Evolutionary conservation across 2,113 vertebrate species (phyloP).

Genomic region (Nasalis larvatus): DNA sequence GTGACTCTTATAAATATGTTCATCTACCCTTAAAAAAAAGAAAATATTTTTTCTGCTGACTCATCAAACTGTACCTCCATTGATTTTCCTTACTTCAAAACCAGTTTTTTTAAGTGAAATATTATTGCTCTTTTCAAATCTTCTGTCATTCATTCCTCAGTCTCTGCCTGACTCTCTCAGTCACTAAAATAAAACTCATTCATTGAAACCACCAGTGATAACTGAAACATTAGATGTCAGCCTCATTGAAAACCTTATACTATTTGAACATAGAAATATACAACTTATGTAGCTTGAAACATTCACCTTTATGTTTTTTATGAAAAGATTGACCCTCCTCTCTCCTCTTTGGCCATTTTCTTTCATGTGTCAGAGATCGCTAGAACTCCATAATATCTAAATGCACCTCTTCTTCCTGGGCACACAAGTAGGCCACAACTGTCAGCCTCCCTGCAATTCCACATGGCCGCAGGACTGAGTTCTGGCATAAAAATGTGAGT

Average conservation of each 20-base stretch:
- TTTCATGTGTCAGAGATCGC: background rate
- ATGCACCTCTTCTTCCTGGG: background rate
- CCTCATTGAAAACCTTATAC: background rate
- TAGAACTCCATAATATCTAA: background rate
- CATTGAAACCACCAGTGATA: background rate
- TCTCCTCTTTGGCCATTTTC: background rate
- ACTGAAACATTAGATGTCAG: background rate
- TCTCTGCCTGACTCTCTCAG: background rate
- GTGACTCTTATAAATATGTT: background rate
- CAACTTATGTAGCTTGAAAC: background rate
- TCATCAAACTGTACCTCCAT: background rate
- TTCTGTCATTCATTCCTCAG: background rate
- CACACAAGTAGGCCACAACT: rapidly evolving
- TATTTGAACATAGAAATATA: background rate
- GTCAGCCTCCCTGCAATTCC: background rate
- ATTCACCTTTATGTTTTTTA: background rate
- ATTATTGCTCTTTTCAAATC: background rate
- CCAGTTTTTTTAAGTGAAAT: background rate
- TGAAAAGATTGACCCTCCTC: background rate
- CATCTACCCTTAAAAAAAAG: background rate
- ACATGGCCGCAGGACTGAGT: background rate
- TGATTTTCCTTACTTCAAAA: background rate
- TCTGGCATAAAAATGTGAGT: background rate
- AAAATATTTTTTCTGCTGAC: background rate
- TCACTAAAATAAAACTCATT: background rate